Evolutionary conservation across 2,797 vertebrate genomes (phyloP), one percentile per base, ranked within the genome.

Genomic region (Psittacula echo): DNA sequence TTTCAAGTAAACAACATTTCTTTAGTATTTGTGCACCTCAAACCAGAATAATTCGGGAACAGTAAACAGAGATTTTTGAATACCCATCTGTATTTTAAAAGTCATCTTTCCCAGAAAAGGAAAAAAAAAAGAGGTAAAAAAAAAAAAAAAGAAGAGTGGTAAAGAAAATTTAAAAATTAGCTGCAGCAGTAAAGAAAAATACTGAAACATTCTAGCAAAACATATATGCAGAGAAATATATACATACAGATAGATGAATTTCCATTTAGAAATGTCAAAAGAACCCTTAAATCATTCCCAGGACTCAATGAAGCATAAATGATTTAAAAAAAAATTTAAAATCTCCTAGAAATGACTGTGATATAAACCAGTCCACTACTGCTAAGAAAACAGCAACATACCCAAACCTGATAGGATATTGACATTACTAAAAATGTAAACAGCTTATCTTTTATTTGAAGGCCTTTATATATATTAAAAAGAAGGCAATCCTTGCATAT

Each of bases 1-100:
- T 73, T 94, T 85, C 84, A 89, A 23, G 56, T 89, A 91, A 96
- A 95, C 53, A 91, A 80, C 15, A 60, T 73, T 82, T 77, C 66
- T 87, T n/a, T 75, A 65, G 54, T 72, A 85, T 79, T 94, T 94
- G 21, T 65, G 87, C 23, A 62, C 50, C 14, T 62, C 68, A 68
- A 65, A 89, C 18, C 24, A 47, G 68, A 89, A 80, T 6, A 61
- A 32, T 74, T 80, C 48, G 44, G 44, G 34, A 64, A 79, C 14
- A 73, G 17, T 48, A 87, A 95, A 86, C 1, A 0, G 34, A 90
- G 13, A 15, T 4, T 83, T 94, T 56, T 72, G 2, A 86, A 90
- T 71, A 86, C 24, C n/a, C 13, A 34, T 44, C 29, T 74, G 17
- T 44, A 58, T 85, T 85, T 87, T 58, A 48, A 93, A 94, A 71